These are phyloP conservation scores for Chrysolina americana DNA, from an alignment of 2,888 invertebrate genomes.

Conservation along the genomic window DNA sequence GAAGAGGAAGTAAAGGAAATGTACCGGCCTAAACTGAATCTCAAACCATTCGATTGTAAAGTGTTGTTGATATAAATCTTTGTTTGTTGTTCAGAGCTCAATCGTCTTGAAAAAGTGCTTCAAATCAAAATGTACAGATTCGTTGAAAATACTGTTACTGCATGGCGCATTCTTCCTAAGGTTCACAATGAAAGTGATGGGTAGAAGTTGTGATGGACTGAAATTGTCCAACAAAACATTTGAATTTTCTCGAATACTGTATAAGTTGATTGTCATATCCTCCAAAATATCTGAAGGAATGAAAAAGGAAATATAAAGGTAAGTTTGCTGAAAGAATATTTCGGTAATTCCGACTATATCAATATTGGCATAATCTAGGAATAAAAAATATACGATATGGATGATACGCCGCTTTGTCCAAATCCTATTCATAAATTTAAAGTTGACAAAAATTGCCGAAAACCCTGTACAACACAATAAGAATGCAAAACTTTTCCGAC, in stretches of 20 bases:
- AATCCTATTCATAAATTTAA: too few species aligned
- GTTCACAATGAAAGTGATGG: not conserved
- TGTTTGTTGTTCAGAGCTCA: constrained; percentile 13
- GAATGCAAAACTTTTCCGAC: too few species aligned
- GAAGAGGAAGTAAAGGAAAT: constrained; percentile 70
- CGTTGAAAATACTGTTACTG: not conserved
- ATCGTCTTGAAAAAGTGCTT: constrained; percentile 19
- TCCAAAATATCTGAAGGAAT: too few species aligned
- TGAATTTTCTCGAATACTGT: not conserved
- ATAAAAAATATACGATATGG: too few species aligned
- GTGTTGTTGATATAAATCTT: constrained; percentile 4
- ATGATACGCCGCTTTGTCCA: too few species aligned
- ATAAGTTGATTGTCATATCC: too few species aligned
- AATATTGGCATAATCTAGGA: too few species aligned
- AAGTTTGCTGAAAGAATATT: too few species aligned
- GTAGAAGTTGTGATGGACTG: not conserved
- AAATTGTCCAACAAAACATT: not conserved
- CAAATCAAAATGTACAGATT: not conserved
- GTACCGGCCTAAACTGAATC: constrained; percentile 55
- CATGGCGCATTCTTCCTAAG: constrained; percentile 17
- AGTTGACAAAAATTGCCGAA: too few species aligned
- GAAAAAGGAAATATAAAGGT: too few species aligned
- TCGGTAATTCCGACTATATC: too few species aligned
- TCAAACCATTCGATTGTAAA: not conserved
- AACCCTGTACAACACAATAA: too few species aligned